Conservation (phyloP, 2,888 invertebrate genomes). For the Tachystola acroxantha region DNA sequence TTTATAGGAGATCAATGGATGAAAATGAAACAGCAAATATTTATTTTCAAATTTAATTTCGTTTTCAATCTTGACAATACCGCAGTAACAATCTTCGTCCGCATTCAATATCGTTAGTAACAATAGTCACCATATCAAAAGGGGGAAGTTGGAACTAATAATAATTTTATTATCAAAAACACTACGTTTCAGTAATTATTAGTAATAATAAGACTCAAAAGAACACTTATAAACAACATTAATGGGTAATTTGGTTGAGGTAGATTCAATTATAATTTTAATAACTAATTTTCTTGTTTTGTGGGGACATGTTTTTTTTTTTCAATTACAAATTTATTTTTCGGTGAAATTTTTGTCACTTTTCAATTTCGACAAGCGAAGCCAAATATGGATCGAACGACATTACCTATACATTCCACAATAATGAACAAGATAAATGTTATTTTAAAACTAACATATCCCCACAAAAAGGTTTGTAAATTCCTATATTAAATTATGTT, state of each 20-base stretch:
- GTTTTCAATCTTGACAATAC: slow-evolving; percentile 58
- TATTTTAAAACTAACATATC: slow-evolving; percentile 26
- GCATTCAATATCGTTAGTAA: slow-evolving; percentile 70
- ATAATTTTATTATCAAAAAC: slow-evolving; percentile 67
- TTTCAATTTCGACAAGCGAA: not conserved
- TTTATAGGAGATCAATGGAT: too few relatives aligned
- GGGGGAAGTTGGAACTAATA: slow-evolving; percentile 61
- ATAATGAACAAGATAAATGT: not conserved
- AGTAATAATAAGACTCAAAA: slow-evolving; percentile 72
- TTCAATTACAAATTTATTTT: not conserved
- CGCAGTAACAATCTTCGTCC: slow-evolving; percentile 50
- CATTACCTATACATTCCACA: not conserved
- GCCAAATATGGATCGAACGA: too few relatives aligned
- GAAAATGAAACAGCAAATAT: slow-evolving; percentile 31
- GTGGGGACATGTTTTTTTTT: slow-evolving; percentile 24
- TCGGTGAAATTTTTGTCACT: too few relatives aligned
- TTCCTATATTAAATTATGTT: slow-evolving; percentile 31
- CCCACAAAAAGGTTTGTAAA: slow-evolving; percentile 39
- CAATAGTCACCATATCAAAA: slow-evolving; percentile 77
- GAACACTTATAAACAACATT: slow-evolving; percentile 73
- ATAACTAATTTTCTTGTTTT: slow-evolving; percentile 40
- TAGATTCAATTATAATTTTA: slow-evolving; percentile 63
- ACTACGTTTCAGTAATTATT: slow-evolving; percentile 66
- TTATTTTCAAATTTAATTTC: slow-evolving; percentile 59
- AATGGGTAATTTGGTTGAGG: slow-evolving; percentile 76